Base-by-base conservation (phyloP, 2,797 vertebrate species). In the Gobionotothen gibberifrons region DNA sequence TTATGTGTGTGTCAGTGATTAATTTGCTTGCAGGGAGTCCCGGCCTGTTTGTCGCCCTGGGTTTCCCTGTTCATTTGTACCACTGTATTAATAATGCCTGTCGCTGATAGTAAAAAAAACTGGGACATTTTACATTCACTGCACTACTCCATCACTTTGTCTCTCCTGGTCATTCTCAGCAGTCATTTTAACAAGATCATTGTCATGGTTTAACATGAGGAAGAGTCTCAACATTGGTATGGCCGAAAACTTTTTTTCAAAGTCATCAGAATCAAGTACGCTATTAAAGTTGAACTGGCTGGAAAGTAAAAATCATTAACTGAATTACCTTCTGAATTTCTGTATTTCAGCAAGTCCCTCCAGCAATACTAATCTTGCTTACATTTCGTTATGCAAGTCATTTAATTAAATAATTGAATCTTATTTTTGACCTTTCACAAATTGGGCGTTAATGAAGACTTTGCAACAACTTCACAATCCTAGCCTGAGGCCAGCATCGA, bases 61-160 rank as follows among this genome's bases (percentile, higher is more conserved):
- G 78, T 81, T 81, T 78, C 86, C 75, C 77, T 78, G 79, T 89
- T 89, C 81, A 72, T 88, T 87, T 85, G 80, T 82, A 81, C 51
- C 74, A 48, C 77, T 86, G 83, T 83, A 89, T 91, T 90, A 89
- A 88, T 89, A 87, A 92, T 85, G 78, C 14, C 64, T 8, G 57
- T 64, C 54, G 3, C 52, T 83, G 85, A 70, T 4, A 58, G 72
- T 26, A 84, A 76, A 85, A 39, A 21, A 68, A 79, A 53, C 11
- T 2, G 32, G 44, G 52, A 55, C 49, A 40, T 74, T 83, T 88
- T 44, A 49, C 48, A 78, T 83, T 74, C 63, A 39, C 44, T 67
- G 40, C 32, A 9, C 43, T 13, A 10, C 9, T 47, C 10, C 15
- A 60, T 57, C 48, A 26, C 15, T 72, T 15, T 64, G 29, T 21